These are phyloP conservation scores for Eueides isabella DNA, from an alignment of 1,140 invertebrate genomes.

Conservation along the genomic window DNA sequence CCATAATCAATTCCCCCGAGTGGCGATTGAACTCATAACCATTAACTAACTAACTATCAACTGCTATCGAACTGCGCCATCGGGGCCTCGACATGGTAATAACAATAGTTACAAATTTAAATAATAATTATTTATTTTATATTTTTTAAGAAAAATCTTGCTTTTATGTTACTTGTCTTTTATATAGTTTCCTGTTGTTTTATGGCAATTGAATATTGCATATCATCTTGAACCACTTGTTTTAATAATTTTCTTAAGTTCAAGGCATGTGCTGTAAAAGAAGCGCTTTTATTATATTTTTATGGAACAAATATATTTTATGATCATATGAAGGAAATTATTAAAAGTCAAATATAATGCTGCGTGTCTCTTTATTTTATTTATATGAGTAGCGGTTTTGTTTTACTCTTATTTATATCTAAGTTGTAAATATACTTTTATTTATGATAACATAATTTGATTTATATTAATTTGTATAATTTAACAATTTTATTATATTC, in stretches of 20 bases:
- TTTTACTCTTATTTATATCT: not conserved
- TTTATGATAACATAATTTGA: not conserved
- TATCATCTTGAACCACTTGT: constrained; percentile 32
- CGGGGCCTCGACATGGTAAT: too few species aligned
- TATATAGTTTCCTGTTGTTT: constrained; percentile 16
- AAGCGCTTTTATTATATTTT: constrained; percentile 25
- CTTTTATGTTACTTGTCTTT: not conserved
- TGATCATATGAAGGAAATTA: constrained; percentile 2
- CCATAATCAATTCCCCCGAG: too few species aligned
- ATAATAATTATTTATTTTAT: too few species aligned
- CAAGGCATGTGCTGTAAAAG: constrained; percentile 24
- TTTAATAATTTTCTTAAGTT: constrained; percentile 31
- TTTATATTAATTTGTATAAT: not conserved
- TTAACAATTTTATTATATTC: not conserved
- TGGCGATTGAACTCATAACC: too few species aligned
- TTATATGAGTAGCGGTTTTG: not conserved
- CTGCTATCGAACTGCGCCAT: too few species aligned
- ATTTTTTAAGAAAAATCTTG: not conserved
- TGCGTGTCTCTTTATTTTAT: not conserved
- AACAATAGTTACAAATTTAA: too few species aligned
- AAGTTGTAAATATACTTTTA: not conserved
- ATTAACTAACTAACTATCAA: too few species aligned
- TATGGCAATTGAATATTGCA: constrained; percentile 13
- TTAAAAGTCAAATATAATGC: constrained; percentile 5
- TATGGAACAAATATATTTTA: constrained; percentile 19